Conservation (phyloP, 2,113 vertebrate species). For the Sialia sialis region DNA sequence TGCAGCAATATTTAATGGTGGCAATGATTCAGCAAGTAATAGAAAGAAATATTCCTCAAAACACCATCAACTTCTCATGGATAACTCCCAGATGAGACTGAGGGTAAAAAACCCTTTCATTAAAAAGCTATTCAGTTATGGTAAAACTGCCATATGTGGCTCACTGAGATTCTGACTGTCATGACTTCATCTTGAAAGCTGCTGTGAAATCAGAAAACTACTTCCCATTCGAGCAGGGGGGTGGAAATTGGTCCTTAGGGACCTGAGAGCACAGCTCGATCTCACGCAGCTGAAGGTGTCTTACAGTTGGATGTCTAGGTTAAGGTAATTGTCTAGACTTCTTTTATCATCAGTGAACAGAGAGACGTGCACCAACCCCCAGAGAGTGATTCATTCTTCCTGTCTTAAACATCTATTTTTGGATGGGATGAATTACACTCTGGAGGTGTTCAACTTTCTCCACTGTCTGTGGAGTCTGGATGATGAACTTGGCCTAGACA, state of each 20-base stretch:
- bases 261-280: constrained; percentile 11
- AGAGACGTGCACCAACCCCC: constrained; percentile 37
- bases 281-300: constrained; percentile 38
- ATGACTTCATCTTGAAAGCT: constrained; percentile 42
- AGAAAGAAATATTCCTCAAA: constrained; percentile 20
- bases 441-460: constrained; percentile 58
- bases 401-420: constrained; percentile 53
- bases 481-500: constrained; percentile 36
- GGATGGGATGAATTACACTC: constrained; percentile 54
- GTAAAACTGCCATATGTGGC: constrained; percentile 31
- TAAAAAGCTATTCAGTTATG: constrained; percentile 46
- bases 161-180: constrained; percentile 33
- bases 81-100: constrained; percentile 39
- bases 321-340: constrained; percentile 64
- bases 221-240: background rate
- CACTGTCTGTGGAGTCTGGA: background rate
- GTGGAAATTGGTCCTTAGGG: constrained; percentile 42
- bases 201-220: constrained; percentile 34
- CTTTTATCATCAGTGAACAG: constrained; percentile 59
- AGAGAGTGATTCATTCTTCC: constrained; percentile 63
- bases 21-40: constrained; percentile 46
- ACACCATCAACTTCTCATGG: constrained; percentile 11
- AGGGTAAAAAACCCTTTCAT: constrained; percentile 29
- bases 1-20: constrained; percentile 32
- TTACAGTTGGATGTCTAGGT: constrained; percentile 60